Base-by-base conservation (phyloP, 2,888 invertebrate species). In the Elegia similella region DNA sequence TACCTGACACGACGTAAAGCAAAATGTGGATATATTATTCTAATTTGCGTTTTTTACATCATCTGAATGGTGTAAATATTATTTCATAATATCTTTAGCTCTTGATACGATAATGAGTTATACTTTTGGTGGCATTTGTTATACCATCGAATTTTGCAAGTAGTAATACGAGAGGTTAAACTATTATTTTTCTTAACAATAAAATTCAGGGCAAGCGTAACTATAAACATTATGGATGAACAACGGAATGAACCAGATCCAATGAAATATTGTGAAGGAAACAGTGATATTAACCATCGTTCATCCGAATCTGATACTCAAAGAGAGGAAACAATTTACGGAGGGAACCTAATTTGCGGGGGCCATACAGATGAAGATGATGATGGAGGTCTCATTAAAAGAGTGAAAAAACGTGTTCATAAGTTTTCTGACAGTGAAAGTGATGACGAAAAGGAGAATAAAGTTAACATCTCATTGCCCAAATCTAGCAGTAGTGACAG, bases 371-470 rank as follows among this genome's bases (percentile, higher is more conserved):
- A 42, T 63, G 75, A 73, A 42, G 75, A 73, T 44, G 75, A 76
- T 47, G 68, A 64, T 23, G 68, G 61, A 6, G 63, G 43, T 30
- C 13, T 66, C 1, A 54, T 66, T 12, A 66, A 59, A 47, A 70
- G 65, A 13, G 42, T 52, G 2, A 81, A 69, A 53, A 84, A 72
- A 68, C 76, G 76, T 50, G 16, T 77, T 0, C 73, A 74, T 46
- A 61, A 65, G 6, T 76, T 86, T 63, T 75, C 80, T 15, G 82
- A 84, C 32, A 83, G 83, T 60, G 83, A 82, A 23, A 81, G 72
- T 64, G 86, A 84, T 12, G 64, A 52, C n/a, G 75, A 78, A 1
- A 32, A 48, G n/a, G 48, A 48, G 15, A 32, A 48, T 32, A 32
- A 15, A 15, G 10, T 13, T 1, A 23, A 34, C 32, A 53, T 50